Evolutionary conservation across 2,888 invertebrate genomes (phyloP).

Genomic region (Empis livida): DNA sequence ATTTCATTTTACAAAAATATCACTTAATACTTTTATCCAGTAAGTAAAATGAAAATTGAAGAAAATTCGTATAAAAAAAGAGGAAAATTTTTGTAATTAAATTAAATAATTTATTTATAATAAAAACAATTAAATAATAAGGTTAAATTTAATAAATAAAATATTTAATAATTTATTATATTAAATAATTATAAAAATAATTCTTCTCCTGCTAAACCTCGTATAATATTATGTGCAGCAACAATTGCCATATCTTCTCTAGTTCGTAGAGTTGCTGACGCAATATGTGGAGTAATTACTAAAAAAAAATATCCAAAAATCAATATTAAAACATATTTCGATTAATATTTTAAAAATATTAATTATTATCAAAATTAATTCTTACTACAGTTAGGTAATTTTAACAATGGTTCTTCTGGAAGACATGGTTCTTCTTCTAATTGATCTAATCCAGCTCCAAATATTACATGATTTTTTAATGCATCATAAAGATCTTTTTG

Average conservation of each 20-base stretch:
- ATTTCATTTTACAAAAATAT: no score
- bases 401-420: conserved; percentile 57
- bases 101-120: no score
- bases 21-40: no score
- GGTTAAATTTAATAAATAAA: no score
- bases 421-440: conserved; percentile 84
- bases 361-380: conserved; percentile 8
- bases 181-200: conserved; percentile 36
- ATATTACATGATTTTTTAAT: conserved; percentile 58
- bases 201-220: conserved; percentile 56
- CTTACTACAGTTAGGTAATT: conserved; percentile 66
- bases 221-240: conserved; percentile 66
- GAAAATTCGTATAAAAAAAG: no score
- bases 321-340: conserved; percentile 3
- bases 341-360: background rate
- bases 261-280: conserved; percentile 67
- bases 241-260: conserved; percentile 64
- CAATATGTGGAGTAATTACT: conserved; percentile 80
- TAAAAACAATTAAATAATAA: no score
- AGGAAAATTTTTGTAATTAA: no score
- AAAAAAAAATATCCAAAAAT: no score
- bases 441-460: conserved; percentile 84
- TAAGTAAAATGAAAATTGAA: no score
- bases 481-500: conserved; percentile 72
- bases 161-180: no score